Conservation (phyloP, 2,113 vertebrate genomes). For the Lepidothrix coronata region DNA sequence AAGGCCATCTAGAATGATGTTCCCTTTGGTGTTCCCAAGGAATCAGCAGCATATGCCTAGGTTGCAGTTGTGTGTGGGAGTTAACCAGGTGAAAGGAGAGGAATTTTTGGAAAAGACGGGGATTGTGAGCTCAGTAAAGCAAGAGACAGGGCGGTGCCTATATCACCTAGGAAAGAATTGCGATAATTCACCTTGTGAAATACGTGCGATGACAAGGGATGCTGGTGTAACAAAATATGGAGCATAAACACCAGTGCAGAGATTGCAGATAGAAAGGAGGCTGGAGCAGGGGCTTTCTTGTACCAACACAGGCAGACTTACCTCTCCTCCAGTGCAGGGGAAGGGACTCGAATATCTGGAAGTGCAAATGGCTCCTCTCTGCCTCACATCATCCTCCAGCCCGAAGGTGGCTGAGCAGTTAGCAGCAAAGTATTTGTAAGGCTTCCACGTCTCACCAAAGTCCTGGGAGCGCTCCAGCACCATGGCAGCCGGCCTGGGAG, state of each 20-base stretch:
- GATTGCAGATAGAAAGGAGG: background rate
- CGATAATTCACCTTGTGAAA: background rate
- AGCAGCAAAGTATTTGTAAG: constrained; percentile 87
- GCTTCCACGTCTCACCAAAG: constrained; percentile 88
- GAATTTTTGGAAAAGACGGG: background rate
- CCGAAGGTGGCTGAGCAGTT: constrained; percentile 88
- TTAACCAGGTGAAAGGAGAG: background rate
- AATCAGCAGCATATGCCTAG: accelerated
- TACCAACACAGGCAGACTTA: constrained; percentile 48
- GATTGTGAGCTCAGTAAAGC: background rate
- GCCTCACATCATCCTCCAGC: constrained; percentile 78
- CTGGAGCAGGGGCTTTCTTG: background rate
- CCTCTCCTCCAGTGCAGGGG: constrained; percentile 95
- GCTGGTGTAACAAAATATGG: background rate
- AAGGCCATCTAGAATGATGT: accelerated
- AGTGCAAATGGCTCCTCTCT: constrained; percentile 83
- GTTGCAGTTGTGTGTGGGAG: accelerated
- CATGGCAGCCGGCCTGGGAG: constrained; percentile 90
- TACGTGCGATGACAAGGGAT: background rate
- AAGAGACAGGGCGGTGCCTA: background rate
- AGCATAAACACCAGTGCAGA: accelerated
- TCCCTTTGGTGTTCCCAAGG: background rate
- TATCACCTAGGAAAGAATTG: background rate
- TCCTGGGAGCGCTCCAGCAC: constrained; percentile 93
- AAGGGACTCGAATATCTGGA: constrained; percentile 89